These are phyloP conservation scores for Atrichornis clamosus DNA, from an alignment of 2,113 vertebrate species.

Conservation along the genomic window DNA sequence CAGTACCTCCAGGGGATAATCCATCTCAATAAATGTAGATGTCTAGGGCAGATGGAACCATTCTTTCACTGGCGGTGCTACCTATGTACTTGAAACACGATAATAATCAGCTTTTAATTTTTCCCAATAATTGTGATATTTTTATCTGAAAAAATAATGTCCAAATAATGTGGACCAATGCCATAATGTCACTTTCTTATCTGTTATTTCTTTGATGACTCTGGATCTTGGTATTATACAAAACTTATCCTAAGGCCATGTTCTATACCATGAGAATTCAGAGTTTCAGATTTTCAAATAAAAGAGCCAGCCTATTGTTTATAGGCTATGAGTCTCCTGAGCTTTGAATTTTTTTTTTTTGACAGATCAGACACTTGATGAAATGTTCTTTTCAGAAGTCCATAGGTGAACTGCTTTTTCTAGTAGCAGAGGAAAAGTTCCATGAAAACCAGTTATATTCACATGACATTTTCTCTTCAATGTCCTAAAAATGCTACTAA, in stretches of 20 bases:
- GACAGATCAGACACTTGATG: background rate
- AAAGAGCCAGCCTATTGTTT: background rate
- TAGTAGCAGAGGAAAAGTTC: background rate
- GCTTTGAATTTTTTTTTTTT: background rate
- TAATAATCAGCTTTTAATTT: background rate
- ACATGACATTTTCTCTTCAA: background rate
- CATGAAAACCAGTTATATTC: background rate
- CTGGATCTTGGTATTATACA: background rate
- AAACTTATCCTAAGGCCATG: background rate
- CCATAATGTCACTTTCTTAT: background rate
- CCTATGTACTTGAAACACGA: background rate
- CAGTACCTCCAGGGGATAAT: background rate
- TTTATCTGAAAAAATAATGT: background rate
- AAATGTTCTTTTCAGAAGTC: background rate
- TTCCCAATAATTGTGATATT: background rate
- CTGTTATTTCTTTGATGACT: background rate
- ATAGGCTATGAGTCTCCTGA: background rate
- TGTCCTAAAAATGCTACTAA: background rate
- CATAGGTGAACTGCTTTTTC: background rate
- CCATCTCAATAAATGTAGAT: background rate
- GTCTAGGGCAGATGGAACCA: background rate
- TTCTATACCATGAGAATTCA: background rate
- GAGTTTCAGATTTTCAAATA: background rate
- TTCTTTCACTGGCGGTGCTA: background rate
- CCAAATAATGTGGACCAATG: background rate